phyloP scores from a whole-genome alignment of 2,797 vertebrate genomes.

The Pelodytes ibericus region DNA sequence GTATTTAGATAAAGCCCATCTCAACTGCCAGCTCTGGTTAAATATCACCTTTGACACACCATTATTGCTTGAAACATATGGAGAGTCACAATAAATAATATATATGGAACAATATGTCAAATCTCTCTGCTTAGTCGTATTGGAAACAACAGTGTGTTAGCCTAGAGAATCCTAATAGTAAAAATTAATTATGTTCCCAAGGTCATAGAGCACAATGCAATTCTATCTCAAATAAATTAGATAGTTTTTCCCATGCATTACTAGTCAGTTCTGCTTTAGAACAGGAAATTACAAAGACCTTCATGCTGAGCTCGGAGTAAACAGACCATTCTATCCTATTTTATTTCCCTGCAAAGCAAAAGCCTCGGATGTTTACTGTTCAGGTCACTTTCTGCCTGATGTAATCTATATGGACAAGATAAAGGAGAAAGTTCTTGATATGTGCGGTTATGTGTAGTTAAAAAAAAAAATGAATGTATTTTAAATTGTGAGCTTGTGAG shows the following conservation, averaged over 20 bases:
- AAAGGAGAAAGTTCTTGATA: background rate
- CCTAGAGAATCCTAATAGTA: slow-evolving; percentile 26
- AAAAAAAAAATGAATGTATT: no score
- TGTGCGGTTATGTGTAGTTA: no score
- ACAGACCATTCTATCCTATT: slow-evolving; percentile 3
- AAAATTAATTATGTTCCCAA: slow-evolving; percentile 43
- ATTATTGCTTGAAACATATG: slow-evolving; percentile 30
- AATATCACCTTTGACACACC: slow-evolving; percentile 39
- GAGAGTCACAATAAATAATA: slow-evolving; percentile 14
- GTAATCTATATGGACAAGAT: slow-evolving; percentile 23
- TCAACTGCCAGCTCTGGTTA: slow-evolving; percentile 21
- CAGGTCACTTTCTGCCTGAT: slow-evolving; percentile 4
- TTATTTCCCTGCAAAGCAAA: slow-evolving; percentile 9
- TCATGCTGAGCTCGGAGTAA: slow-evolving; percentile 13
- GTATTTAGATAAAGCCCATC: slow-evolving; percentile 34
- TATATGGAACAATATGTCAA: slow-evolving; percentile 32
- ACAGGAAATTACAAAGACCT: slow-evolving; percentile 20
- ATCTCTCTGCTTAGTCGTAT: slow-evolving; percentile 10
- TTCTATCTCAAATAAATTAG: slow-evolving; percentile 46
- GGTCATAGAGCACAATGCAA: slow-evolving; percentile 38
- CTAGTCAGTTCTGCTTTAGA: slow-evolving; percentile 30
- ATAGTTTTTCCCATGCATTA: slow-evolving; percentile 22
- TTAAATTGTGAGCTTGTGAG: no score
- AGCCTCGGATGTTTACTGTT: slow-evolving; percentile 9
- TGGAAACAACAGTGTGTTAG: background rate